Conservation (phyloP, 2,888 invertebrate species). For the Heliconius cydno region DNA sequence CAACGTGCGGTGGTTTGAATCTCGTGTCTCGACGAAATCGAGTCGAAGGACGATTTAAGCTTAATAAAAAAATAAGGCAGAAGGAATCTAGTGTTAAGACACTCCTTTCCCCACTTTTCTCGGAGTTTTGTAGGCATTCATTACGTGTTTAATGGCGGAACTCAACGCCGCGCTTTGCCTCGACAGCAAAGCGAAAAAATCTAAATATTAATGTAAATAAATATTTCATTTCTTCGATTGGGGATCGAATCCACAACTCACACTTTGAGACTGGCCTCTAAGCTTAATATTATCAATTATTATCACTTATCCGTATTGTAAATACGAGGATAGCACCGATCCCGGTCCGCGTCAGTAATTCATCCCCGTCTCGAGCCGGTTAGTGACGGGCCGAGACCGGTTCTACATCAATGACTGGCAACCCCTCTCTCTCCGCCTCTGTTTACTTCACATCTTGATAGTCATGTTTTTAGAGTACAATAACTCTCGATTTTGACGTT, state of each 20-base stretch:
- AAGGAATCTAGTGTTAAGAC: no score
- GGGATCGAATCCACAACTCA: no score
- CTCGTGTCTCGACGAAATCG: conserved; percentile 43
- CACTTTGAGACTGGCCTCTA: no score
- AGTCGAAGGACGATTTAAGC: conserved; percentile 27
- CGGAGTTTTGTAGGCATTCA: no score
- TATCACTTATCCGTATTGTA: conserved; percentile 40
- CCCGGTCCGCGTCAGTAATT: conserved; percentile 68
- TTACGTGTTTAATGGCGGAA: no score
- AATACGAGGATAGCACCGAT: conserved; percentile 55
- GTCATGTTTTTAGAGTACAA: conserved; percentile 62
- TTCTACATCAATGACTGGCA: conserved; percentile 80
- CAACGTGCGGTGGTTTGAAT: conserved; percentile 65
- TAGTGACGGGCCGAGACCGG: conserved; percentile 72
- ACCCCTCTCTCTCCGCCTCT: conserved; percentile 62
- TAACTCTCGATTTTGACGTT: conserved; percentile 73
- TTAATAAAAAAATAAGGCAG: not conserved
- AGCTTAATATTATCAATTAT: conserved; percentile 33
- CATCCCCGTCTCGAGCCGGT: conserved; percentile 78
- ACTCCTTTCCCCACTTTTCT: no score
- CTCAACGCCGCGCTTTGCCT: no score
- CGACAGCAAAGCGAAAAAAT: no score
- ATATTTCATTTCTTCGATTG: no score
- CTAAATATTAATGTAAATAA: no score
- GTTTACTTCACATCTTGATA: conserved; percentile 64